Evolutionary conservation across 1,140 invertebrate species (phyloP).

Genomic region (Linepithema humile): DNA sequence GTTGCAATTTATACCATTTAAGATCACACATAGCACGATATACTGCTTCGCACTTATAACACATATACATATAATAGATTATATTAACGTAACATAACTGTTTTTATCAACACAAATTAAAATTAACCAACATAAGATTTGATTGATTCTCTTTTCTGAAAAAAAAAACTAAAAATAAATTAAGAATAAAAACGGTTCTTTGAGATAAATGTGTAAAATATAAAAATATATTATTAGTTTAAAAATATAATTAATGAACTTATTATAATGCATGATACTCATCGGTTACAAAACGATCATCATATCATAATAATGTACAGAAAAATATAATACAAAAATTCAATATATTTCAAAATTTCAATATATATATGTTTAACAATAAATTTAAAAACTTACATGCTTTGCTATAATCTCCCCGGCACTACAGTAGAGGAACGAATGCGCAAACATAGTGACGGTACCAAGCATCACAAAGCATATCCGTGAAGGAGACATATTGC

Average conservation of each 20-base stretch:
- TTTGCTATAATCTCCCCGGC: background rate
- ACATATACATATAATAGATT: background rate
- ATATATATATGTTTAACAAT: background rate
- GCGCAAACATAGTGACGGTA: background rate
- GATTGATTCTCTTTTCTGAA: too few species aligned
- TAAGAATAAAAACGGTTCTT: too few species aligned
- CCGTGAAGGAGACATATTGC: background rate
- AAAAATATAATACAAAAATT: too few species aligned
- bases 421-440: background rate
- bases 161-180: too few species aligned
- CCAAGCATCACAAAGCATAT: background rate
- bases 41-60: background rate
- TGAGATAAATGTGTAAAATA: background rate
- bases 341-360: background rate
- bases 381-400: slow-evolving; percentile 1
- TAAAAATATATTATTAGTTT: background rate
- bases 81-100: background rate
- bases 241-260: too few species aligned
- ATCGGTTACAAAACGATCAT: too few species aligned
- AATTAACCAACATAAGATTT: too few species aligned
- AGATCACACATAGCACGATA: background rate
- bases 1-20: background rate
- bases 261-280: too few species aligned
- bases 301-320: too few species aligned
- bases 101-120: too few species aligned